phyloP scores from a whole-genome alignment of 2,113 vertebrate genomes.

The Calyptomena viridis region DNA sequence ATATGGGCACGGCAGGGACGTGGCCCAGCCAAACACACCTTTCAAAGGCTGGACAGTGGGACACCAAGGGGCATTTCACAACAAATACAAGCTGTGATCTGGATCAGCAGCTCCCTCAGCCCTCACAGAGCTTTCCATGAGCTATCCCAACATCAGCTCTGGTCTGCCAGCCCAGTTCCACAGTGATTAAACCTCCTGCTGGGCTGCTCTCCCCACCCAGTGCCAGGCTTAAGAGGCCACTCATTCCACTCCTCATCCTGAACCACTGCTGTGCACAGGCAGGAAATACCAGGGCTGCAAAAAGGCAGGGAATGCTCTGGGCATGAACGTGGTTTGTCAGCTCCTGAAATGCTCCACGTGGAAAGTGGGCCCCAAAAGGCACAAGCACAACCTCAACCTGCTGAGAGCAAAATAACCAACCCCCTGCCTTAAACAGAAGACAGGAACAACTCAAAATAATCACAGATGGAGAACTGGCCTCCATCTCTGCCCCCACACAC shows the following conservation, averaged over 20 bases:
- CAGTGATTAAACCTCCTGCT: not conserved
- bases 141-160: accelerated
- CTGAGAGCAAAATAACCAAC: not conserved
- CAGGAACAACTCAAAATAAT: not conserved
- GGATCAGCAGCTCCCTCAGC: not conserved
- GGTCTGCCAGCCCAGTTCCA: accelerated
- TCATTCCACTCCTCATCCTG: not conserved
- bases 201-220: not conserved
- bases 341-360: not conserved
- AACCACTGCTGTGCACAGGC: not conserved
- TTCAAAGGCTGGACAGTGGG: not conserved
- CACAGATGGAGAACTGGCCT: accelerated
- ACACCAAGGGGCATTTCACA: not conserved
- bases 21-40: accelerated
- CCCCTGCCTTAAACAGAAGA: not conserved
- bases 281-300: not conserved
- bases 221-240: not conserved
- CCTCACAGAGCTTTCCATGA: not conserved
- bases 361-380: not conserved
- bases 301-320: not conserved
- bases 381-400: not conserved
- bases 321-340: accelerated
- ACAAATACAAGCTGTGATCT: not conserved
- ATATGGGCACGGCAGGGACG: not conserved
- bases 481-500: not conserved